Conservation (phyloP, 2,888 invertebrate species). For the Scaptomyza reducta region DNA sequence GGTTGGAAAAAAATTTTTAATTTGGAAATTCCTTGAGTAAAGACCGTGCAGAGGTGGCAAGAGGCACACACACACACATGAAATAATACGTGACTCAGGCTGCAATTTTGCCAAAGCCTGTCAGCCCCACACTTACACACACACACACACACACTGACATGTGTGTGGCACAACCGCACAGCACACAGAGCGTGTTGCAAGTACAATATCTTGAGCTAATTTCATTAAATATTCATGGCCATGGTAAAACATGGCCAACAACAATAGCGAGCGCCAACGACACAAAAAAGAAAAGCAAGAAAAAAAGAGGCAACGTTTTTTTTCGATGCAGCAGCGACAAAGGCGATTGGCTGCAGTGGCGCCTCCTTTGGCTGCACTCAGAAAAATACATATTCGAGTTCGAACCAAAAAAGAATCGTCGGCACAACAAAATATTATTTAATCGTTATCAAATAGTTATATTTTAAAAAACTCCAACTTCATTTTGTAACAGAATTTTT, state of each 20-base stretch:
- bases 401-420: background rate
- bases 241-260: constrained; percentile 34
- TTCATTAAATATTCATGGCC: constrained; percentile 78
- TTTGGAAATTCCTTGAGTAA: constrained; percentile 26
- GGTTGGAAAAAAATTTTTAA: constrained; percentile 20
- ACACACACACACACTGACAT: constrained; percentile 5
- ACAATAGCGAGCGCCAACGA: constrained; percentile 8
- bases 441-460: background rate
- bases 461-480: too few species aligned
- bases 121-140: background rate
- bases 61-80: constrained; percentile 1
- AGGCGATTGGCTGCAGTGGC: constrained; percentile 36
- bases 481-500: too few species aligned
- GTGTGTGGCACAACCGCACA: constrained; percentile 48
- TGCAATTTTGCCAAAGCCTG: background rate
- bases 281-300: background rate
- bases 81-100: constrained; percentile 20
- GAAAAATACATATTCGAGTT: background rate
- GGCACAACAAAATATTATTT: background rate
- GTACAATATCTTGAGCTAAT: constrained; percentile 66
- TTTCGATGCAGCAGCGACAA: constrained; percentile 23
- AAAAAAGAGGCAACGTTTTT: background rate
- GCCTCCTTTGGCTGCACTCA: constrained; percentile 13
- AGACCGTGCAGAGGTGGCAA: background rate
- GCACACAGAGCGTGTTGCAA: constrained; percentile 41